Evolutionary conservation across 1,140 invertebrate species (phyloP), one percentile per base, ranked within the genome.

Genomic region (Coptotermes formosanus): DNA sequence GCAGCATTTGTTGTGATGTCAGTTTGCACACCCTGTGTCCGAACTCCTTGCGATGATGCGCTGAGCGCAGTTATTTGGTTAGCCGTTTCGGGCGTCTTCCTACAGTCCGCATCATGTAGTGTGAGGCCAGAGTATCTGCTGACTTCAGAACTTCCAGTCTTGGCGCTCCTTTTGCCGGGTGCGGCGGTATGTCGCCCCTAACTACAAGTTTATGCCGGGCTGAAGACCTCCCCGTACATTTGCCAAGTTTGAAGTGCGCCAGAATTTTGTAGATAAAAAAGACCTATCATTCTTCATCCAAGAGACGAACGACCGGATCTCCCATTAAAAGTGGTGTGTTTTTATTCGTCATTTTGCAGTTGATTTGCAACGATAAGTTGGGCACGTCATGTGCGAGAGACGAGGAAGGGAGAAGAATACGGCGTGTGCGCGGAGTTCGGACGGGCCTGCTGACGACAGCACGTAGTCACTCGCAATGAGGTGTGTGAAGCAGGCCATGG

Each of bases 211-310:
- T 75, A n/a, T 75, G 64, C 64, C 30, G 25, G 25, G 8, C 64
- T 69, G 23, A 69, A 69, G 64, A 69, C n/a, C 64, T 30, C n/a
- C 64, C 25, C 25, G 3, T 9, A 3, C 64, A 69, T 25, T 69
- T 69, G 64, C 64, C 64, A 75, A 75, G 25, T 75, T 75, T 75
- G 64, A 75, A 75, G 64, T 75, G 64, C 25, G 64, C 64, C 64
- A 75, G 25, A 75, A 75, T 75, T 30, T 75, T 75, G 19, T 75
- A 75, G 64, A 75, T 75, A 75, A 75, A 75, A 75, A 75, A 75
- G 25, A 4, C n/a, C 19, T 75, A 75, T 75, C 25, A 30, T 75
- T 21, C 25, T 75, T 75, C 25, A 75, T 75, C 64, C 64, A 9
- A 3, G 64, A 30, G 64, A 25, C 64, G 25, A n/a, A 8, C n/a